phyloP scores from a whole-genome alignment of 2,113 vertebrate species.

The Xiphophorus hellerii region DNA sequence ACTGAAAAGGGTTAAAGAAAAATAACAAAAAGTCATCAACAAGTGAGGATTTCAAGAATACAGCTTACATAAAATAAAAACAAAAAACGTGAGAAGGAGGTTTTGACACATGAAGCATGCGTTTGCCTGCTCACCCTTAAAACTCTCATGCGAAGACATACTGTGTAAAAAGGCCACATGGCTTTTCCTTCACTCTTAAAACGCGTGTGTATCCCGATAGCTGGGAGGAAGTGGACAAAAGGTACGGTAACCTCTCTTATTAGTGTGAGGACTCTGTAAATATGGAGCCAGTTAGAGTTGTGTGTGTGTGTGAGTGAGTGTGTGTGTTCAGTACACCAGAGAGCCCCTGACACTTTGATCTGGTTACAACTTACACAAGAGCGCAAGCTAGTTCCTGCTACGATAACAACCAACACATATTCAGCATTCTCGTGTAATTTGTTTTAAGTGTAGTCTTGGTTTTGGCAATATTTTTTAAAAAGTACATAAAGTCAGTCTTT shows the following conservation, averaged over 20 bases:
- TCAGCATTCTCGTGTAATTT: neutral
- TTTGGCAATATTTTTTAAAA: neutral
- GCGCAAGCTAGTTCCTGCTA: constrained; percentile 23
- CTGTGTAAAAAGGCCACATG: constrained; percentile 77
- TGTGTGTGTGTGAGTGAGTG: constrained; percentile 54
- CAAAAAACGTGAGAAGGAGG: constrained; percentile 62
- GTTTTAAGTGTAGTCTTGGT: neutral
- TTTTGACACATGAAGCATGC: constrained; percentile 72
- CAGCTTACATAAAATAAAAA: constrained; percentile 75
- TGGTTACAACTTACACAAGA: constrained; percentile 1
- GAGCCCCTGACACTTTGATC: constrained; percentile 17
- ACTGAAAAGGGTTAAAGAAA: constrained; percentile 52
- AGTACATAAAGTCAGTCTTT: neutral
- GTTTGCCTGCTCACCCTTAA: constrained; percentile 57
- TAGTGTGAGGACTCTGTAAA: constrained; percentile 19
- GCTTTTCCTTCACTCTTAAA: constrained; percentile 73
- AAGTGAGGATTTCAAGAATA: constrained; percentile 75
- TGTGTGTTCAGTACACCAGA: constrained; percentile 41
- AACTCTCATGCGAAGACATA: constrained; percentile 64
- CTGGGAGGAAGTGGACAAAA: constrained; percentile 51
- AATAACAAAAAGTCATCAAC: constrained; percentile 50
- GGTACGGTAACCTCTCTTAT: constrained; percentile 48
- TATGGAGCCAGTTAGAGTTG: constrained; percentile 5
- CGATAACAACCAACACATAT: constrained; percentile 1
- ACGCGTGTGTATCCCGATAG: constrained; percentile 56